Percentiles rank a stretch among this genome's conserved stretches.
Conservation (phyloP, 2,797 vertebrate genomes). For the Pempheris klunzingeri region DNA sequence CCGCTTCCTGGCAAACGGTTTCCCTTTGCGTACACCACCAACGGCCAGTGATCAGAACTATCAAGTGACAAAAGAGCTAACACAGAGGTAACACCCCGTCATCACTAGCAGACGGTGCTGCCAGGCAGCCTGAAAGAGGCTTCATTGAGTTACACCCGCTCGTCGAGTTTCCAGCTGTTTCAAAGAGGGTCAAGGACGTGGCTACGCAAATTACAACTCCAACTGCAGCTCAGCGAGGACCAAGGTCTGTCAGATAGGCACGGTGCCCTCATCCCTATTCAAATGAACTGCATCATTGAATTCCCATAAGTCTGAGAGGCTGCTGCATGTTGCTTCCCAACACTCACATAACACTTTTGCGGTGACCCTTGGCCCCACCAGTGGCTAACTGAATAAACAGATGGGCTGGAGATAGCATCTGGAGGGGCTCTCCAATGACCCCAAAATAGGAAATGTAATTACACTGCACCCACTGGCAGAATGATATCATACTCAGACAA, state of each 20-base stretch:
- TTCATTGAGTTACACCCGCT: constrained; percentile 26
- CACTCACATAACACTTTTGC: constrained; percentile 44
- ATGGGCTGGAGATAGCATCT: constrained; percentile 64
- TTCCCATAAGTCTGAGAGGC: constrained; percentile 32
- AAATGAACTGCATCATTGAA: constrained; percentile 27
- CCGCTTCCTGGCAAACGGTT: constrained; percentile 12
- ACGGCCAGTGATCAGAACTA: constrained; percentile 22
- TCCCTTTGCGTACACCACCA: constrained; percentile 27
- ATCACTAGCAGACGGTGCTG: constrained; percentile 12
- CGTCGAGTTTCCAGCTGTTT: constrained; percentile 47
- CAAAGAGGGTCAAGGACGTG: constrained; percentile 60
- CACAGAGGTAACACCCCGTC: constrained; percentile 10
- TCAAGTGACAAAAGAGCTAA: constrained; percentile 32
- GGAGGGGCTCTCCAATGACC: constrained; percentile 75
- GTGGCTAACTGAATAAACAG: constrained; percentile 65
- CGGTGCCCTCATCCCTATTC: constrained; percentile 34
- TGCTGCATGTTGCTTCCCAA: constrained; percentile 41
- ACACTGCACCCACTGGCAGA: constrained; percentile 62
- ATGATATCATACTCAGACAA: constrained; percentile 66
- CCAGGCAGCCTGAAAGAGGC: constrained; percentile 19
- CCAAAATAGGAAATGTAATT: constrained; percentile 67
- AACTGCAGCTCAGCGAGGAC: constrained; percentile 18
- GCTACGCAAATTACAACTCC: constrained; percentile 32
- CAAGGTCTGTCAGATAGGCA: constrained; percentile 2
- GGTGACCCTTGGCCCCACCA: constrained; percentile 56